These are phyloP conservation scores for Kryptopterus vitreolus DNA, from an alignment of 2,797 vertebrate genomes.

Conservation along the genomic window DNA sequence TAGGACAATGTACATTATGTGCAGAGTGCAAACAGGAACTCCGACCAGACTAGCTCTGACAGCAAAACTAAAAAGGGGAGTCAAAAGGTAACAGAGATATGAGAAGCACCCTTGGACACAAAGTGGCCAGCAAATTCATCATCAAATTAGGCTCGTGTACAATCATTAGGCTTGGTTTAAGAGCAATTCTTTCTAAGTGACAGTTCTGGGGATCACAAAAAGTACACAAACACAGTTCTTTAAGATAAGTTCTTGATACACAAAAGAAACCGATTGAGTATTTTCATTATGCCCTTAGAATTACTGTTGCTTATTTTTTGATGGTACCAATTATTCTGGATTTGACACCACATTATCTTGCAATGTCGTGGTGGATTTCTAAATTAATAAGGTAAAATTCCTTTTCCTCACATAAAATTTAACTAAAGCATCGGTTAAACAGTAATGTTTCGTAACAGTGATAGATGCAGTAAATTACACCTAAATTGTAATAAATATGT, in stretches of 20 bases:
- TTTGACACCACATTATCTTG: not conserved
- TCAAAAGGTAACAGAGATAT: no score
- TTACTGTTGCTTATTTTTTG: not conserved
- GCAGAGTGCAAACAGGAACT: no score
- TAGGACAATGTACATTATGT: no score
- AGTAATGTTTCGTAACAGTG: not conserved
- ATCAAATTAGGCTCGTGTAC: no score
- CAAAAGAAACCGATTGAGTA: not conserved
- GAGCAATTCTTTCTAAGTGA: not conserved
- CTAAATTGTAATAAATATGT: slow-evolving; percentile 1
- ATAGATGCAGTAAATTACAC: not conserved
- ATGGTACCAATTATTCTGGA: not conserved
- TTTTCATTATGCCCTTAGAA: not conserved
- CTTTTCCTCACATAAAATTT: not conserved
- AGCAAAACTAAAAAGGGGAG: no score
- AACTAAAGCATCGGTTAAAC: not conserved
- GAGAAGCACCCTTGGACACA: no score
- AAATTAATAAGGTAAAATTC: not conserved
- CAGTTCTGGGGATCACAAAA: not conserved
- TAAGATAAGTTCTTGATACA: not conserved
- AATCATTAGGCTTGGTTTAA: no score
- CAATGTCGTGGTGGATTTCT: not conserved
- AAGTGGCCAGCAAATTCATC: no score
- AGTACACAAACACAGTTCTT: not conserved
- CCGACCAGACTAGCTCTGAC: no score